phyloP scores from a whole-genome alignment of 2,888 invertebrate species.

The Leucania comma region DNA sequence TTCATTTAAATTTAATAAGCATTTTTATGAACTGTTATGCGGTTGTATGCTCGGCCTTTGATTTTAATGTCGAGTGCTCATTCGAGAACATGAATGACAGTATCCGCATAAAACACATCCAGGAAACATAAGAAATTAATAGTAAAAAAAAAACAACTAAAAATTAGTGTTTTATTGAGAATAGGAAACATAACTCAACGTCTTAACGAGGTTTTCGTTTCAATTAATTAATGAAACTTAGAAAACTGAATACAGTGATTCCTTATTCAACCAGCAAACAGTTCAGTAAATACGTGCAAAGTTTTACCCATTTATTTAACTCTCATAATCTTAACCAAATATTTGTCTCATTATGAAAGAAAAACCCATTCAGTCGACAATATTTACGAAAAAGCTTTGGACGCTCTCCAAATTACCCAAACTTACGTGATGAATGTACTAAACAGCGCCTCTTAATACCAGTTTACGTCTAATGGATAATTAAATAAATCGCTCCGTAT shows the following conservation, averaged over 20 bases:
- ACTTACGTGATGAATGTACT: slow-evolving; percentile 78
- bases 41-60: not conserved
- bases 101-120: slow-evolving; percentile 28
- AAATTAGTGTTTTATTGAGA: slow-evolving; percentile 10
- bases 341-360: slow-evolving; percentile 57
- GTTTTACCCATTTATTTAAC: slow-evolving; percentile 18
- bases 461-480: slow-evolving; percentile 73
- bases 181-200: slow-evolving; percentile 17
- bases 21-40: not conserved
- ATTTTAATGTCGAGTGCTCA: slow-evolving; percentile 11
- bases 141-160: not conserved
- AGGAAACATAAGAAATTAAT: slow-evolving; percentile 42
- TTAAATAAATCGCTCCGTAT: slow-evolving; percentile 75
- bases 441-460: slow-evolving; percentile 73
- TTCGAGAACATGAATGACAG: slow-evolving; percentile 29
- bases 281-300: not conserved
- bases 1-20: not conserved
- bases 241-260: not conserved
- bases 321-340: slow-evolving; percentile 49
- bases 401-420: slow-evolving; percentile 79
- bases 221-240: slow-evolving; percentile 5
- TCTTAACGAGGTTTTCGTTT: not conserved
- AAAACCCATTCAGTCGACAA: slow-evolving; percentile 56
- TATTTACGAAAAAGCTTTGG: slow-evolving; percentile 76
- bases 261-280: not conserved